Evolutionary conservation across 2,113 vertebrate genomes (phyloP), one percentile per base, ranked within the genome.

Genomic region (Erythrocercus mccallii): DNA sequence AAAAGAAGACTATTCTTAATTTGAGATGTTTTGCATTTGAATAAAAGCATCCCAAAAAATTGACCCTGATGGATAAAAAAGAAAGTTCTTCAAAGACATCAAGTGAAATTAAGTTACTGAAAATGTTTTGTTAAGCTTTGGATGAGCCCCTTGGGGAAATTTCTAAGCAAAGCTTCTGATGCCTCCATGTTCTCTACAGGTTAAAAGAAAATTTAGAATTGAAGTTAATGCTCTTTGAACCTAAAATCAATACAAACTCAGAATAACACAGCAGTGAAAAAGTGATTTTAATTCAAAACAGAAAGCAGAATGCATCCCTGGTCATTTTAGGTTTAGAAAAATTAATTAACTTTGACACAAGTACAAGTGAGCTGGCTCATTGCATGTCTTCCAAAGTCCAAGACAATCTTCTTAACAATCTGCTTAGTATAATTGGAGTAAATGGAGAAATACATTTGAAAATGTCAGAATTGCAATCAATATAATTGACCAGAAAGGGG

Each of bases 271-370:
- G 37, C 30, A 66, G 71, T 71, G 90, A 79, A 90, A 90, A 96
- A 96, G 86, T 51, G 54, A 93, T 95, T 95, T 95, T 93, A 96
- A 97, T 96, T 94, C 54, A 92, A 94, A 97, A 69, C 56, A 86
- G 93, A 94, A 87, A 80, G 40, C n/a, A 89, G 48, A 92, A 92
- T 88, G 69, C 81, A 91, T 70, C 90, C 58, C 65, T 76, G 83
- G 58, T 87, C 92, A 91, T 92, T 95, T 94, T 96, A 70, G 74
- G 53, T 86, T 92, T 62, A 81, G 81, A 88, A 95, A 97, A 95
- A 95, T 85, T 94, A 96, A 96, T 95, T 96, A 92, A 93, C 61
- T 91, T 92, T 92, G 94, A 90, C 93, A 97, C 78, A 48, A 50
- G 69, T 94, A 86, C 92, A 96, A 95, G 86, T 73, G 33, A 90